Percentiles rank a stretch among this genome's conserved stretches.
phyloP scores from a whole-genome alignment of 2,113 vertebrate species.

The Felis chaus region DNA sequence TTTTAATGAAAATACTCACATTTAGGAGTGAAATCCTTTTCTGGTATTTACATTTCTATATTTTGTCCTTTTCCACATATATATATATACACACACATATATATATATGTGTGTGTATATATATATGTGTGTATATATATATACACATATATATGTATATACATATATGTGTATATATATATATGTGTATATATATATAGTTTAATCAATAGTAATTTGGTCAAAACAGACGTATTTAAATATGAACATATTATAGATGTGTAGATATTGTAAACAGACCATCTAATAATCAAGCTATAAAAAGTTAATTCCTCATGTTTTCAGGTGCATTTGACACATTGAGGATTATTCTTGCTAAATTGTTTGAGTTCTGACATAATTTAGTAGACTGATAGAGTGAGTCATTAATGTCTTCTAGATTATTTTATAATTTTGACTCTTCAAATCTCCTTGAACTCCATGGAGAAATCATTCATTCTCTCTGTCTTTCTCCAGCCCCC shows the following conservation, averaged over 20 bases:
- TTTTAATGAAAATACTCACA: not conserved
- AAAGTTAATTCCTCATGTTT: not conserved
- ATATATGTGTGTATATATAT: not conserved
- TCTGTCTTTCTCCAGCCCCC: not conserved
- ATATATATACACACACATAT: not conserved
- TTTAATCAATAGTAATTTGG: not conserved
- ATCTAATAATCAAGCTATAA: not conserved
- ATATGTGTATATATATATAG: too few relatives aligned
- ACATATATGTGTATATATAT: fast-evolving
- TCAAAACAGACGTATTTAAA: constrained; percentile 4
- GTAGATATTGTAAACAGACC: not conserved
- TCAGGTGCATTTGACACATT: not conserved
- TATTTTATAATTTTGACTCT: not conserved
- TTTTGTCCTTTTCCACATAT: not conserved
- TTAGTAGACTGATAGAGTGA: not conserved
- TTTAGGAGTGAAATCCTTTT: not conserved
- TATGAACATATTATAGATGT: not conserved
- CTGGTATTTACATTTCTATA: not conserved
- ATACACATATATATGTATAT: too few relatives aligned
- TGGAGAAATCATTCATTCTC: not conserved
- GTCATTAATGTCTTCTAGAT: not conserved
- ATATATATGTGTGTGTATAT: too few relatives aligned
- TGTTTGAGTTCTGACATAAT: not conserved
- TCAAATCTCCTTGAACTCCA: not conserved
- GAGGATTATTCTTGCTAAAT: not conserved